Evolutionary conservation across 2,888 invertebrate genomes (phyloP), one percentile per base, ranked within the genome.

Genomic region (Pecten maximus): DNA sequence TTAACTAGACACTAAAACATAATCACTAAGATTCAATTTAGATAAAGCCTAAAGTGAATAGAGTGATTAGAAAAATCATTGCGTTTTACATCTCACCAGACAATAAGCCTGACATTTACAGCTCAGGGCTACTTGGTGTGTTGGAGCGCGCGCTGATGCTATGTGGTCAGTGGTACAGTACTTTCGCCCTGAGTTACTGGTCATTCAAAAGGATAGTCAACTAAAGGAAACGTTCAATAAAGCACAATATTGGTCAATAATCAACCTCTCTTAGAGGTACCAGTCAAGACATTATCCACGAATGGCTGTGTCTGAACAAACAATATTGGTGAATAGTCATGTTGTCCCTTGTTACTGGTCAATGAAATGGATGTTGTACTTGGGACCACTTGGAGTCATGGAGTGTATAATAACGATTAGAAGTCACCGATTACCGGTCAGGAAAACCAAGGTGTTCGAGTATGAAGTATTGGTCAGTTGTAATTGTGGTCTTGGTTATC

Each of bases 1-100:
- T 90, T 90, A 90, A 90, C 90, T 87, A 90, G 87, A 90, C 40
- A 88, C 87, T 90, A 87, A 87, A 40, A 44, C 40, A 44, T 90
- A 50, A 90, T 90, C 87, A 87, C 87, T 74, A 40, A 40, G 90
- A 86, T 86, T 90, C 90, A 88, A 90, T 90, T 90, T 88, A 90
- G 90, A 90, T 90, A 88, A 87, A 90, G 88, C 60, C 35, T 74
- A 35, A 74, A 74, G 74, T 74, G 74, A 74, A 74, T 74, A 74
- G 74, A 74, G 74, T 74, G 74, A 74, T 74, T 74, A 74, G 74
- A 74, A 74, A 74, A 74, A 74, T 74, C 74, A 74, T 74, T 74
- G 74, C 74, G 74, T 74, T 74, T 74, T 74, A 74, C 74, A 74
- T 74, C 74, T 74, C 74, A 10, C 28, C 28, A 74, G 74, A 74